Base-by-base conservation (phyloP, 2,113 vertebrate genomes). In the Tychaedon coryphoeus region DNA sequence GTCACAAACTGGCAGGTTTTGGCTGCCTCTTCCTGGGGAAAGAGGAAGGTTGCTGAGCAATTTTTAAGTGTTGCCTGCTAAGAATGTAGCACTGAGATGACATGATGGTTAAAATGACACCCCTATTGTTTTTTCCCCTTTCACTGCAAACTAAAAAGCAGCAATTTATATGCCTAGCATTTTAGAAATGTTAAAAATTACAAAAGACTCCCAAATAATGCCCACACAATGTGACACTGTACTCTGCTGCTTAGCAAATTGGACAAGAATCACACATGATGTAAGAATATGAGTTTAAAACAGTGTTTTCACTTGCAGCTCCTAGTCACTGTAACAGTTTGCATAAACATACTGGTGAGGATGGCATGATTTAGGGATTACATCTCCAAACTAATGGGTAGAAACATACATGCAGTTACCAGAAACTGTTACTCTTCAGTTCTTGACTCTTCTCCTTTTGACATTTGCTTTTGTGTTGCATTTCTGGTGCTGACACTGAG, bases 221-320 rank as follows among this genome's bases (percentile, higher is more conserved):
- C 91, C 95, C 70, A 93, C 90, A 94, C 92, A 95, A 65, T 48
- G 47, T 92, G 89, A 90, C 82, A 85, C 31, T 72, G 54, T 93
- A 74, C 36, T 50, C 50, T 87, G 70, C 79, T 89, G 88, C 91
- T 89, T 80, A 84, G 79, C 33, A 93, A 96, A 94, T 87, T 94
- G 85, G 76, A 80, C 75, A 75, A 73, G 69, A 93, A 66, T 81
- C 72, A 42, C 78, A 87, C 2, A 1, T 53, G 48, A n/a, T 66
- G 43, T 28, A 93, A 58, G 24, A 89, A 33, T 58, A 36, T 34
- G 78, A 80, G 54, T 92, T 71, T 65, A 81, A 93, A 43, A 82
- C n/a, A 88, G 42, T 29, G 48, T 65, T 94, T 92, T 89, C 48
- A 74, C 60, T 88, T 93, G 53, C 56, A 84, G 60, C 28, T 93